Percentiles rank a stretch among this genome's conserved stretches.
These are phyloP conservation scores for Temnothorax rugatulus DNA, from an alignment of 2,888 invertebrate species.

Conservation along the genomic window DNA sequence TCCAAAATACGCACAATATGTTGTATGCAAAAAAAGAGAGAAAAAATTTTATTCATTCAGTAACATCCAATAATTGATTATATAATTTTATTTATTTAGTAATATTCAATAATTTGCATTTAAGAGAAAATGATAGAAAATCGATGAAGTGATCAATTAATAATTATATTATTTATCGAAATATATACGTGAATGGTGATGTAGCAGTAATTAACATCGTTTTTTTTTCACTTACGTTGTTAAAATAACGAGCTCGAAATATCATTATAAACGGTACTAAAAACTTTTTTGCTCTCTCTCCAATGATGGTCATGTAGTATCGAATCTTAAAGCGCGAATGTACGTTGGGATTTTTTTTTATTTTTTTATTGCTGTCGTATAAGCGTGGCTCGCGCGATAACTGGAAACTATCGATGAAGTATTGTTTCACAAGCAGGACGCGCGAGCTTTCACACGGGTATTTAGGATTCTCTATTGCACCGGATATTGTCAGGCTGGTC, in stretches of 20 bases:
- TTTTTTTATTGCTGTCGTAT: constrained; percentile 7
- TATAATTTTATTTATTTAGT: not conserved
- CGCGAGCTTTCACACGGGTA: constrained; percentile 45
- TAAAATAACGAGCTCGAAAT: not conserved
- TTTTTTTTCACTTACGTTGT: not conserved
- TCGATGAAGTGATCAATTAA: constrained; percentile 1
- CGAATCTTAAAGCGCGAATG: constrained; percentile 6
- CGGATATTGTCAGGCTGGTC: constrained; percentile 45
- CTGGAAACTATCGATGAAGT: constrained; percentile 49
- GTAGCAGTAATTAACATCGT: not conserved
- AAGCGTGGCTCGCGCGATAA: not conserved
- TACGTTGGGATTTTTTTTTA: not conserved
- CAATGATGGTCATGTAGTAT: not conserved
- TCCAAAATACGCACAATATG: not conserved
- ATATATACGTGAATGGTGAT: not conserved
- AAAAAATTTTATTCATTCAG: too few species aligned
- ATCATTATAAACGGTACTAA: not conserved
- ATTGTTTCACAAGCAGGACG: constrained; percentile 44
- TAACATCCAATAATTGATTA: too few species aligned
- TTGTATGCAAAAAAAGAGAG: not conserved
- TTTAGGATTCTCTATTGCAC: constrained; percentile 46
- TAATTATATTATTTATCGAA: constrained; percentile 1
- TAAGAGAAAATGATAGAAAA: not conserved
- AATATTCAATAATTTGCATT: not conserved
- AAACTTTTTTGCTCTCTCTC: not conserved